Conservation (phyloP, 1,140 invertebrate species). For the Ceratoteleas bidentatus region DNA sequence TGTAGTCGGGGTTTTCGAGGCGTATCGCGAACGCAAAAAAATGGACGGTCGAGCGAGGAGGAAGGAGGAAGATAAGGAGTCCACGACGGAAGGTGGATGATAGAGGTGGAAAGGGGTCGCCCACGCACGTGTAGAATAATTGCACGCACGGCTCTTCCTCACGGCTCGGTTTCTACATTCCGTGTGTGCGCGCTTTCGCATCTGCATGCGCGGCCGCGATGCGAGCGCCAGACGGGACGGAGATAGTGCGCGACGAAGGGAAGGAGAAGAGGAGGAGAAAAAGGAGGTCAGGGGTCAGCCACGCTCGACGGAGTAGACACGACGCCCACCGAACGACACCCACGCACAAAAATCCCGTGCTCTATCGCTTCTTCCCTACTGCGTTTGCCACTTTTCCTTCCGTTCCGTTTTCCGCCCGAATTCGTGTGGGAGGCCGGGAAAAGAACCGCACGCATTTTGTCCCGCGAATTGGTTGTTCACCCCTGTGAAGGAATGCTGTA, state of each 20-base stretch:
- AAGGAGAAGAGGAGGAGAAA: constrained; percentile 68
- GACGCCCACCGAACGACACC: constrained; percentile 79
- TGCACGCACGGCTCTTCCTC: constrained; percentile 76
- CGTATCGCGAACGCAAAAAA: constrained; percentile 51
- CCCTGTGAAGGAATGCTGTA: not conserved
- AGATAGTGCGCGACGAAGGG: constrained; percentile 48
- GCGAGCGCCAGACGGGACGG: constrained; percentile 57
- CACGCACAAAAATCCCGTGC: constrained; percentile 72
- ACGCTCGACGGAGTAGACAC: constrained; percentile 77
- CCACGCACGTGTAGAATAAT: constrained; percentile 81
- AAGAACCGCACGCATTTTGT: not conserved
- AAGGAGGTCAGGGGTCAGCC: constrained; percentile 75
- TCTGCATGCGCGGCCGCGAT: constrained; percentile 68
- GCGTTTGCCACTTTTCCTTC: constrained; percentile 59
- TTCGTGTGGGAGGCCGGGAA: constrained; percentile 16
- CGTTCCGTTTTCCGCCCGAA: constrained; percentile 52
- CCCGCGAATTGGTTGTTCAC: not conserved
- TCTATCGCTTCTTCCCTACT: constrained; percentile 59
- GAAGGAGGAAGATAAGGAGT: constrained; percentile 66
- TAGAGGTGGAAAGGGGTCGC: constrained; percentile 72
- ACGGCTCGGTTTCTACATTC: constrained; percentile 66
- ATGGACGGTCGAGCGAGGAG: constrained; percentile 19
- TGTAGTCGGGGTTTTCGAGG: constrained; percentile 31
- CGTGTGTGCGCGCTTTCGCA: constrained; percentile 70
- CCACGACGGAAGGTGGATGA: constrained; percentile 63